Percentiles rank a stretch among this genome's conserved stretches.
Evolutionary conservation across 2,113 vertebrate genomes (phyloP).

Genomic region (Lepus timidus): DNA sequence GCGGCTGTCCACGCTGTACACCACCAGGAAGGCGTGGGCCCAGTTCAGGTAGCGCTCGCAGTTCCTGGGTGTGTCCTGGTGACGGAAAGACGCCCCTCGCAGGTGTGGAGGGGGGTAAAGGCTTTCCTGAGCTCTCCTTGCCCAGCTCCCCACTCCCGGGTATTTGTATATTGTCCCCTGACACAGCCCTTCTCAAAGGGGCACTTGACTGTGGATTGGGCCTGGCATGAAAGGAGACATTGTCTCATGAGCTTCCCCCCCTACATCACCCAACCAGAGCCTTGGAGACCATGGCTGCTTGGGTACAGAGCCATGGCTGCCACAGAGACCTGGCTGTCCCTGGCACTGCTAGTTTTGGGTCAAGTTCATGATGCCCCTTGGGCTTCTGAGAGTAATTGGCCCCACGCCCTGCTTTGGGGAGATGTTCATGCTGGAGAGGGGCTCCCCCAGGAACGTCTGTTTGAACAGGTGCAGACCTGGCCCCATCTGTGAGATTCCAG

Average conservation of each 20-base stretch:
- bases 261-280: slow-evolving; percentile 13
- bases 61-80: slow-evolving; percentile 91
- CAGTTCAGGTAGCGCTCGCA: slow-evolving; percentile 93
- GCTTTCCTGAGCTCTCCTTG: neutral
- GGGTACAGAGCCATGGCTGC: slow-evolving; percentile 55
- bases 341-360: neutral
- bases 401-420: neutral
- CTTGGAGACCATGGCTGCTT: slow-evolving; percentile 64
- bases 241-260: slow-evolving; percentile 56
- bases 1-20: slow-evolving; percentile 93
- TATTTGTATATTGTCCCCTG: slow-evolving; percentile 75
- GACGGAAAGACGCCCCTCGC: neutral
- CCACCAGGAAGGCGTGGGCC: slow-evolving; percentile 93
- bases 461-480: neutral
- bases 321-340: slow-evolving; percentile 18
- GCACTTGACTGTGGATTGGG: slow-evolving; percentile 70
- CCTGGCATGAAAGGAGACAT: slow-evolving; percentile 75
- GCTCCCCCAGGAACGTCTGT: neutral
- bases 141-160: neutral
- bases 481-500: neutral
- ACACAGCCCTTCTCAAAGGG: slow-evolving; percentile 58
- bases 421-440: neutral
- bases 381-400: slow-evolving; percentile 53
- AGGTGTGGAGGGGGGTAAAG: neutral
- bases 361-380: slow-evolving; percentile 46